Evolutionary conservation across 2,888 invertebrate genomes (phyloP).

Genomic region (Troilus luridus): DNA sequence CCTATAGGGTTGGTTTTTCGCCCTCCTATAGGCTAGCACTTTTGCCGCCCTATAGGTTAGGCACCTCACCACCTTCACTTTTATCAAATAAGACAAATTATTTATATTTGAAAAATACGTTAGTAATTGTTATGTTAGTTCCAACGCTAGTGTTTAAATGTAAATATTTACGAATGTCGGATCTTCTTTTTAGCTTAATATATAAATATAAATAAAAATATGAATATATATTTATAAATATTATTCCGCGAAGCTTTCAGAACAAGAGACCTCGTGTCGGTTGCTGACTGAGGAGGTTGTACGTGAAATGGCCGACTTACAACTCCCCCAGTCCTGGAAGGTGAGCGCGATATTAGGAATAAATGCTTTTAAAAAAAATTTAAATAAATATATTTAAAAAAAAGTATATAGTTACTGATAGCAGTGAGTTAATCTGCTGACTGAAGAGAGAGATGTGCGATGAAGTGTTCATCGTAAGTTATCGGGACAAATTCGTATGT

Average conservation of each 20-base stretch:
- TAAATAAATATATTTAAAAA: slow-evolving; percentile 11
- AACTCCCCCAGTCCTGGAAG: neutral
- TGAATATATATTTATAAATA: slow-evolving; percentile 55
- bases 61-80: slow-evolving; percentile 51
- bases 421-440: slow-evolving; percentile 15
- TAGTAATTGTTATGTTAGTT: slow-evolving; percentile 56
- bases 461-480: neutral
- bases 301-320: neutral
- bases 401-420: slow-evolving; percentile 21
- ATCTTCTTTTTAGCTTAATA: slow-evolving; percentile 58
- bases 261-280: neutral
- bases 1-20: neutral
- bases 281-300: neutral
- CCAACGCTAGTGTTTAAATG: slow-evolving; percentile 55
- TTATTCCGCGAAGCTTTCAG: slow-evolving; percentile 52
- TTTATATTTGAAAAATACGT: slow-evolving; percentile 58
- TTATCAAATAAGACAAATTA: slow-evolving; percentile 57
- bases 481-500: slow-evolving; percentile 11
- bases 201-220: slow-evolving; percentile 48
- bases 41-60: neutral
- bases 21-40: neutral
- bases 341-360: neutral
- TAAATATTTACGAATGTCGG: slow-evolving; percentile 54
- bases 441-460: neutral
- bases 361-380: slow-evolving; percentile 7